Evolutionary conservation across 2,888 invertebrate species (phyloP), one percentile per base, ranked within the genome.

Genomic region (Ophion obscuratus): DNA sequence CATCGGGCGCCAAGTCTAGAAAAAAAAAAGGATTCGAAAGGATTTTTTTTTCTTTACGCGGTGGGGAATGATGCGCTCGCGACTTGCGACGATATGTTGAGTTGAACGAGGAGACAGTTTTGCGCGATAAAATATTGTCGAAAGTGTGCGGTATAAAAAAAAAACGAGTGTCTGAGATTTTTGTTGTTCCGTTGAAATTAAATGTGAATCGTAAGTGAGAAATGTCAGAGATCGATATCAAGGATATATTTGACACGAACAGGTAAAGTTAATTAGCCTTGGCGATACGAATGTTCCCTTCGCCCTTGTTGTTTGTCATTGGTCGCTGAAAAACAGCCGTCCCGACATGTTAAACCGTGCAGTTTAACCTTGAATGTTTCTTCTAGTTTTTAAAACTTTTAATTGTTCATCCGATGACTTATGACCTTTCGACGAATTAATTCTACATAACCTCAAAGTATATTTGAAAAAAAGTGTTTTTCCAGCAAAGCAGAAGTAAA

Each of bases 161-260:
- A 61, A 24, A 59, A n/a, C 27, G 70, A 73, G 36, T 71, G 24
- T 40, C 10, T 27, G 61, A 36, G 62, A 64, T 62, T 62, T 71
- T 73, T 82, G 76, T 79, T 75, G 59, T 71, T 81, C 14, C 59
- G 53, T 81, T 82, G 27, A 57, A 77, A 81, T 83, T 83, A 80
- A 74, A 86, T 86, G 86, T 83, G 80, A 85, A 74, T 86, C 62
- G 57, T 66, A 77, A 76, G 92, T 91, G 89, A 93, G 92, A 93
- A 90, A 94, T 94, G 94, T 92, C 94, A 92, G 92, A 93, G 91
- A 93, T 93, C 91, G 93, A 93, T 89, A 92, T 94, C 67, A 93
- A 94, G 89, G 91, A 92, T 87, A 90, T 94, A 87, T 94, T 94
- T 91, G 92, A 94, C 88, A 93, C 93, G 89, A 93, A 92, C 92